Evolutionary conservation across 2,888 invertebrate genomes (phyloP), one percentile per base, ranked within the genome.

Genomic region (Axea sp.): DNA sequence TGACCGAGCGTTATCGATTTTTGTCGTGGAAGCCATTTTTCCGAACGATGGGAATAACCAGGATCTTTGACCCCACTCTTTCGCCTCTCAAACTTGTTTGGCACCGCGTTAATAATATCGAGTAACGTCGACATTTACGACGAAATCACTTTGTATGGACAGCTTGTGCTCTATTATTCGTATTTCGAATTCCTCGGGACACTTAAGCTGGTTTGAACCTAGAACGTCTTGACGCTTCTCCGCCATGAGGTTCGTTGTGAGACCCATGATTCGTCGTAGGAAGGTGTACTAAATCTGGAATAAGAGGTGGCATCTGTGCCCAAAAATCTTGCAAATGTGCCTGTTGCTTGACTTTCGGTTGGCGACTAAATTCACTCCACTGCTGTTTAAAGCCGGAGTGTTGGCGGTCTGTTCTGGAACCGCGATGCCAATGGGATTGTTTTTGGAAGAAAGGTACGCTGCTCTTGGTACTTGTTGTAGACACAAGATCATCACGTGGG

Each of bases 261-360:
- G 76, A 72, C 14, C 72, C 76, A 28, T 71, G 78, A 71, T 71
- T 76, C 39, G 78, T 73, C 2, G 75, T 69, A 7, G 80, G 76
- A 37, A 76, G 77, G 1, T 82, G 75, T 53, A 76, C 80, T 0
- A 83, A 78, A 31, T 86, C 85, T 65, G 79, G 78, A 41, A 83
- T 30, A 17, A 85, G 74, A 0, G 86, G 76, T 0, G 86, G 83
- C 82, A 86, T 80, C 22, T 80, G 76, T 7, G 76, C 78, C 86
- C 86, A 86, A 41, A 85, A 82, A 41, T 78, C 76, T 6, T 82
- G 51, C 2, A 83, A 67, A 73, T 80, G 78, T 7, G 84, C 81
- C 4, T 77, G 77, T 28, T 79, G 80, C 24, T 82, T 79, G 9
- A 39, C 28, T 12, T 55, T 67, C 2, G 59, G 35, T 33, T 59